A percentile compares a stretch with the other conserved stretches of the same genome.
These are phyloP conservation scores for Harpegnathos saltator DNA, from an alignment of 1,140 invertebrate genomes.

Conservation along the genomic window DNA sequence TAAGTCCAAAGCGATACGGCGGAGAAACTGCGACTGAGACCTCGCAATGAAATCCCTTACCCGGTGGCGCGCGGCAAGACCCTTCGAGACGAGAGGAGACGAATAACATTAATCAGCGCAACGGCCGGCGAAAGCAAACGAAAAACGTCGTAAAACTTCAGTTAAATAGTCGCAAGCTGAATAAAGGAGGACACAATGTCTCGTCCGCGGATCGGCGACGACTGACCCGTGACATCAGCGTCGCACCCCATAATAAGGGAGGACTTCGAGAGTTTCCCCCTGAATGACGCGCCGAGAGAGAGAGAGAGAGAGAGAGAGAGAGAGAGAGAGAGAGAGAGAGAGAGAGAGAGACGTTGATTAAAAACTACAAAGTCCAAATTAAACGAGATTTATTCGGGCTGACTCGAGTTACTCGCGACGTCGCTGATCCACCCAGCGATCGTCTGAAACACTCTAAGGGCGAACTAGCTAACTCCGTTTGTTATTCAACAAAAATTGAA, in stretches of 20 bases:
- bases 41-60: not conserved
- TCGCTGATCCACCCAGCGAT: too few relatives aligned
- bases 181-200: not conserved
- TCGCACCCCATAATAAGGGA: conserved; percentile 22
- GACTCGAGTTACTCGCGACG: too few relatives aligned
- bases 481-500: too few relatives aligned
- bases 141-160: conserved; percentile 29
- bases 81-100: not conserved
- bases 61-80: too few relatives aligned
- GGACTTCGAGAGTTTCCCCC: not conserved
- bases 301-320: too few relatives aligned
- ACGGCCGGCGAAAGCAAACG: not conserved
- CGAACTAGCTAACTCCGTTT: too few relatives aligned
- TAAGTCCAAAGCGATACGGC: not conserved
- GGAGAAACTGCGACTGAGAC: not conserved
- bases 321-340: too few relatives aligned
- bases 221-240: conserved; percentile 41
- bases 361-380: conserved; percentile 17
- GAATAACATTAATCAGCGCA: not conserved
- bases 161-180: not conserved
- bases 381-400: not conserved
- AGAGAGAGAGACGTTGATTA: conserved; percentile 18
- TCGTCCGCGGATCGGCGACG: not conserved
- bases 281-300: not conserved
- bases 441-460: too few relatives aligned